Conservation (phyloP, 2,113 vertebrate species). For the Martes martes region DNA sequence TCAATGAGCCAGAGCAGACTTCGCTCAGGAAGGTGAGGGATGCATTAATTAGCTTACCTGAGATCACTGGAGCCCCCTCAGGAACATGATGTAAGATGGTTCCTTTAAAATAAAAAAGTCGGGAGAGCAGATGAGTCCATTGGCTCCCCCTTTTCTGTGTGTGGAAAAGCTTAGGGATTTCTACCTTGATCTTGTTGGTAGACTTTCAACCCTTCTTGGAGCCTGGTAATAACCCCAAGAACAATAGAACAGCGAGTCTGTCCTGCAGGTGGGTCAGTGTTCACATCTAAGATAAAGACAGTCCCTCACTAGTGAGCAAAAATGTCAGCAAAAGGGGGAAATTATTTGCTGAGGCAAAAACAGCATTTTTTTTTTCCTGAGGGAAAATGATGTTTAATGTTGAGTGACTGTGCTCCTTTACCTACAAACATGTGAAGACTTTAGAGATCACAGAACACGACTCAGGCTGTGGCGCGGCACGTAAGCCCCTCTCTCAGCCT, state of each 20-base stretch:
- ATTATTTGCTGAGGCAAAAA: not conserved
- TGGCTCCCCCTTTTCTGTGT: not conserved
- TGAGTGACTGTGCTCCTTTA: not conserved
- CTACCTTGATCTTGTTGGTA: conserved; percentile 18
- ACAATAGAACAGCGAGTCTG: not conserved
- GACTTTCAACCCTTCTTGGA: not conserved
- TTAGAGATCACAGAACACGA: not conserved
- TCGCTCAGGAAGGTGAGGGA: not conserved
- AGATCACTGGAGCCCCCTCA: not conserved
- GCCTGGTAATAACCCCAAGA: not conserved
- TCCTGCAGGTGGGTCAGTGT: not conserved
- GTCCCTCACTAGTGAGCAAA: not conserved
- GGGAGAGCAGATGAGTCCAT: not conserved
- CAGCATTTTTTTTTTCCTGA: not conserved
- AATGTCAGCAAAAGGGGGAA: not conserved
- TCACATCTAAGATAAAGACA: not conserved
- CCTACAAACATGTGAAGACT: not conserved
- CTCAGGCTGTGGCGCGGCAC: fast-evolving
- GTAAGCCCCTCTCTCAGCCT: fast-evolving
- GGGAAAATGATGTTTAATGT: not conserved
- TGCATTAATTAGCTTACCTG: not conserved
- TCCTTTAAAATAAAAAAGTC: not conserved
- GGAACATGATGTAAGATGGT: not conserved
- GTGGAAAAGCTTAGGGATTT: not conserved
- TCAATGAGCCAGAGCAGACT: not conserved